Evolutionary conservation across 2,888 invertebrate species (phyloP).

Genomic region (Leptodirus hochenwartii): DNA sequence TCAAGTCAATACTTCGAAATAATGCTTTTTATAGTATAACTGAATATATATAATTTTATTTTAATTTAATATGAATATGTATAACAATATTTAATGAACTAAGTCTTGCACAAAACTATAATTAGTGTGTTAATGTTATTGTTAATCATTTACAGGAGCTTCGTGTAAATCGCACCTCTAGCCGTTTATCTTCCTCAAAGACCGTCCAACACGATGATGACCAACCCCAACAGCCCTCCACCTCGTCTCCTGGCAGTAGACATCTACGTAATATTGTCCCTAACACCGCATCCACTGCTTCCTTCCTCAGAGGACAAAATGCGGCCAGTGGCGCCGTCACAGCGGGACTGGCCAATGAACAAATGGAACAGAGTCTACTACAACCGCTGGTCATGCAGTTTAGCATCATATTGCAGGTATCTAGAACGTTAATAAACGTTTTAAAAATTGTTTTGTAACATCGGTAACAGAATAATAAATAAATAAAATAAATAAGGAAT

Average conservation of each 20-base stretch:
- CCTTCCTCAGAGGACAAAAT: conserved; percentile 16
- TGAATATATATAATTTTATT: too few species aligned
- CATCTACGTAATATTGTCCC: conserved; percentile 19
- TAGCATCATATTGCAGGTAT: conserved; percentile 56
- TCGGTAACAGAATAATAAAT: too few species aligned
- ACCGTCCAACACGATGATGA: conserved; percentile 27
- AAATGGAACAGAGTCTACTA: conserved; percentile 38
- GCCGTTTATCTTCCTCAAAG: conserved; percentile 53
- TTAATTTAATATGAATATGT: too few species aligned
- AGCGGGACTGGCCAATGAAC: conserved; percentile 4
- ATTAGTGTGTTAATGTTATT: background rate
- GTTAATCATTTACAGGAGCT: too few species aligned
- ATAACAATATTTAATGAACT: conserved; percentile 1
- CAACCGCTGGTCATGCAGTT: conserved; percentile 80
- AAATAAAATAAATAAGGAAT: too few species aligned
- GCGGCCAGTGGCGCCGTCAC: too few species aligned
- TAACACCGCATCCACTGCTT: conserved; percentile 13
- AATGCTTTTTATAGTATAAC: too few species aligned
- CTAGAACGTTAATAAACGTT: too few species aligned
- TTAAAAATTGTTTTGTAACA: too few species aligned
- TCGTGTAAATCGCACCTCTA: too few species aligned
- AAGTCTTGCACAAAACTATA: background rate
- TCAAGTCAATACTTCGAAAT: too few species aligned
- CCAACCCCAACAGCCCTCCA: conserved; percentile 16
- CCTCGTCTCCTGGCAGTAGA: conserved; percentile 21